Base-by-base conservation (phyloP, 2,888 invertebrate genomes). In the Herminia tarsipennalis region DNA sequence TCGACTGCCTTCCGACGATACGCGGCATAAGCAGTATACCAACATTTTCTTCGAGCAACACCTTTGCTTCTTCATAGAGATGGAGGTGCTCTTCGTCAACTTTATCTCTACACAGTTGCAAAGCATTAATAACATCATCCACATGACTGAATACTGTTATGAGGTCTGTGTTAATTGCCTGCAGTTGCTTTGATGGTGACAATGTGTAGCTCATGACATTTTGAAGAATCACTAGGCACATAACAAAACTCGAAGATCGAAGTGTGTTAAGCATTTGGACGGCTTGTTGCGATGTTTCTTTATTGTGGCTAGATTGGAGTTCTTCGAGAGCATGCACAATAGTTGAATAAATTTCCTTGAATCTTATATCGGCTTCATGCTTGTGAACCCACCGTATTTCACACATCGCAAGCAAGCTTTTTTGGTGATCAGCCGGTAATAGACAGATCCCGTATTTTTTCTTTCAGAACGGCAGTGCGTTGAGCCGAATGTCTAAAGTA, bases 191-290 rank as follows among this genome's bases (percentile, higher is more conserved):
- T 5, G 21, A 21, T 21, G 2, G 8, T n/a, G 21, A 21, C 21
- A 21, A 21, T 21, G n/a, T n/a, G n/a, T n/a, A n/a, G n/a, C n/a
- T n/a, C n/a, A n/a, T n/a, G 21, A 21, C 6, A n/a, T 21, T 21
- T 18, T 8, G 43, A 51, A 45, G 41, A 40, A 29, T 24, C 32
- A 48, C 22, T 39, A 29, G 56, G 52, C 56, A 56, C 56, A 57
- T 60, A 62, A 59, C 56, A 60, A 63, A 55, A 45, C 46, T 53
- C 34, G 56, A 56, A 59, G 52, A 63, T 57, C 38, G 56, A 47
- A 47, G 60, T 57, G 40, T 21, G 21, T 21, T 22, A 16, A 17
- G 5, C 5, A 6, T 27, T 10, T 32, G 24, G 10, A 35, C 10
- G n/a, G 17, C 18, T 21, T 21, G n/a, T 21, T 5, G 21, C 8